Evolutionary conservation across 2,797 vertebrate genomes (phyloP), one percentile per base, ranked within the genome.

Genomic region (Pipistrellus pipistrellus): DNA sequence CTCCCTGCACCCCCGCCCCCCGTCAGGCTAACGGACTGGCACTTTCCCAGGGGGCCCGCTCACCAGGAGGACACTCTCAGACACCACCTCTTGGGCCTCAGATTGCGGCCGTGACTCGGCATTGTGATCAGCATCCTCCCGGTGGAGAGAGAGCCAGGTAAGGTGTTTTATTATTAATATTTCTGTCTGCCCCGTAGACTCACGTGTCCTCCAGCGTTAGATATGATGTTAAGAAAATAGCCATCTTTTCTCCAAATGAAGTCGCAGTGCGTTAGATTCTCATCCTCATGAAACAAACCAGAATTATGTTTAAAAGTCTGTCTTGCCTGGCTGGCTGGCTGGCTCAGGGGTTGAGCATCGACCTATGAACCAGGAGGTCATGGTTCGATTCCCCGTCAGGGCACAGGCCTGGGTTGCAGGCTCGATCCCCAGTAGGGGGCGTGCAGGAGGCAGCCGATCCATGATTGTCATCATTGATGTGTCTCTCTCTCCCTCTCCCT

Each of bases 331-430:
- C 57, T 2, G 4, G 57, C 57, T 2, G 4, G 57, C 23, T 27
- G 57, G 57, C 4, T 59, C 25, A 5, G 57, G 4, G 57, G 57
- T 59, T 59, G 57, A 59, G 57, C 25, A 25, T 27, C 2, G 11
- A 25, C 57, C 57, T 59, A 13, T 57, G 57, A 59, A 25, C 57
- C 57, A 59, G 57, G 57, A 13, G 55, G 57, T 27, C 57, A 25
- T 2, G 0, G 25, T 59, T 27, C 23, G 11, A 13, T 12, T 4
- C 57, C 57, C 4, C 2, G 23, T 59, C 57, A 13, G 57, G 25
- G 25, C 57, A 27, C 57, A 27, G 0, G 10, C 23, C 57, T 0
- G 25, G 57, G 25, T 59, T 59, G 25, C 11, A 0, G 25, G 25
- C 57, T 59, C 11, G 0, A 59, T 27, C 11, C 25, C 3, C 57